Evolutionary conservation across 2,113 vertebrate species (phyloP).

Genomic region (Todiramphus saurophagus): DNA sequence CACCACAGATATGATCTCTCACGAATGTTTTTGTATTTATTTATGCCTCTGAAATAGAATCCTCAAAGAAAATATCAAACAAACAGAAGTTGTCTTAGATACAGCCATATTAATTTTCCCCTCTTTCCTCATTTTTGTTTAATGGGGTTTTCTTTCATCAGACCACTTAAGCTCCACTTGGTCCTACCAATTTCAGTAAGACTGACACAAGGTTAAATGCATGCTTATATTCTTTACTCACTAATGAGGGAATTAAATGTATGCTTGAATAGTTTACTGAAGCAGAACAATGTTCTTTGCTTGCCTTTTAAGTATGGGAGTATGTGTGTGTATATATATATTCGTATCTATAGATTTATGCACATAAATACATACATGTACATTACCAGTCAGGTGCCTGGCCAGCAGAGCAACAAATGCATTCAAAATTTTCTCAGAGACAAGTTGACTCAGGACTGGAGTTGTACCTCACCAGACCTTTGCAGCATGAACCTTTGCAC

Average conservation of each 20-base stretch:
- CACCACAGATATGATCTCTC: background rate
- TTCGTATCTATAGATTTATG: rapidly evolving
- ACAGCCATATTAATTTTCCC: background rate
- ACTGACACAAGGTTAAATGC: background rate
- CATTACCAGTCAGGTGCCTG: rapidly evolving
- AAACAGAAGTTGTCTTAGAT: background rate
- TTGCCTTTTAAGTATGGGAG: background rate
- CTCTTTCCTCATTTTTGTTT: background rate
- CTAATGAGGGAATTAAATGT: background rate
- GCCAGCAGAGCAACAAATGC: background rate
- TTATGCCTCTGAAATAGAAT: background rate
- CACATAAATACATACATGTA: background rate
- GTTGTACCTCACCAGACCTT: background rate
- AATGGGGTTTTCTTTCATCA: background rate
- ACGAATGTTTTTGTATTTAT: background rate
- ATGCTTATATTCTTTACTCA: background rate
- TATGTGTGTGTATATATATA: too few species aligned
- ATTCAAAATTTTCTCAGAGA: background rate
- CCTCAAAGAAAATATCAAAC: background rate
- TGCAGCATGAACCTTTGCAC: background rate
- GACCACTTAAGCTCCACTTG: background rate
- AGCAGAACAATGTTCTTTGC: background rate
- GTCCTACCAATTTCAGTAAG: background rate
- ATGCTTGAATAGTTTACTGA: background rate
- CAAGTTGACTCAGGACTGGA: background rate